These are phyloP conservation scores for Thecocarcelia acutangulata DNA, from an alignment of 2,888 invertebrate species.

Conservation along the genomic window DNA sequence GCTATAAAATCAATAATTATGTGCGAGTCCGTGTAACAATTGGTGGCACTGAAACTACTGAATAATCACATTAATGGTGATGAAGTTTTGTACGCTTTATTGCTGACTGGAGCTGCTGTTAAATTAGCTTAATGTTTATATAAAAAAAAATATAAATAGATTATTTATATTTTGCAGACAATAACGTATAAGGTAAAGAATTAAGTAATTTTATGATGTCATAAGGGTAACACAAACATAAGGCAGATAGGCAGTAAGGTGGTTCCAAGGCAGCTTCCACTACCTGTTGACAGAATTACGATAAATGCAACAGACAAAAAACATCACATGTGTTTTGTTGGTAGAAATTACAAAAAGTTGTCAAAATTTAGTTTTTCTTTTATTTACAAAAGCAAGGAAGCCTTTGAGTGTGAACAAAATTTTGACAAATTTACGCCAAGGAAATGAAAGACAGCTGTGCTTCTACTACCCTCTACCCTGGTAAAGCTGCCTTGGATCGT, in stretches of 20 bases:
- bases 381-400: no score
- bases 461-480: no score
- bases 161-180: conserved; percentile 22
- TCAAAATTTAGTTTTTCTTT: no score
- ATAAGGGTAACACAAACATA: conserved; percentile 53
- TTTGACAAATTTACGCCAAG: no score
- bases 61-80: conserved; percentile 64
- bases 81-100: conserved; percentile 63
- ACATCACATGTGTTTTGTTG: no score
- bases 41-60: conserved; percentile 65
- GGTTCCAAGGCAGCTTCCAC: no score
- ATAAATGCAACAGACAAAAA: no score
- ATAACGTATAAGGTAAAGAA: conserved; percentile 38
- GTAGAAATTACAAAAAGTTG: no score
- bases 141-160: conserved; percentile 6
- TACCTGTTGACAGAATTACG: no score
- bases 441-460: no score
- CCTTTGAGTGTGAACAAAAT: no score
- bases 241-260: conserved; percentile 18
- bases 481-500: no score
- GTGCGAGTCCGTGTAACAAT: conserved; percentile 51
- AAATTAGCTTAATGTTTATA: conserved; percentile 60
- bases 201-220: conserved; percentile 52
- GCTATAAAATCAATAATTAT: conserved; percentile 67
- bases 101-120: conserved; percentile 58